Base-by-base conservation (phyloP, 2,888 invertebrate genomes). In the Dilophus febrilis region DNA sequence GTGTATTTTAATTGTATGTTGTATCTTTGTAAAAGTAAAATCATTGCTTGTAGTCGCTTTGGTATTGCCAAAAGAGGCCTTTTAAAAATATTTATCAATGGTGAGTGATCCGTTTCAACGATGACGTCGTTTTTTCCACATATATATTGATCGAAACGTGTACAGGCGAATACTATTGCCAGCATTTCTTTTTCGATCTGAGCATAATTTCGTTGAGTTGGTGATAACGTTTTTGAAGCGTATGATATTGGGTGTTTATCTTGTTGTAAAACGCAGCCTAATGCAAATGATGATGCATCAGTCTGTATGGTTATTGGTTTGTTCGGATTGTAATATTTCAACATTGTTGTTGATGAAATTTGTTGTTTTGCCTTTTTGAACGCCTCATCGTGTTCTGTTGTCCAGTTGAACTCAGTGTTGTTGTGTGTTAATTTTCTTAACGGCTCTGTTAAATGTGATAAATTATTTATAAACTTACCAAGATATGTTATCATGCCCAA, bases 401-500 rank as follows among this genome's bases (percentile, higher is more conserved):
- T 33, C 52, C 50, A 53, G 3, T 27, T 13, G 39, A 42, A 53
- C 10, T 34, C 35, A 16, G 34, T 33, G 17, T 49, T 36, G 34
- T 48, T 47, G 38, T 48, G 44, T 18, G 48, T 38, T 13, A 53
- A 40, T 16, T 47, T 35, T 37, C 50, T 38, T 22, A 51, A 27
- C 7, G 45, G 42, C 31, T 38, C 41, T 18, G 47, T 40, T 36
- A 44, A 30, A 11, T 44, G 27, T 26, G 50, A 40, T 6, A 47
- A 31, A 37, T 51, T 49, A 6, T 49, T 50, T 32, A 55, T 48
- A 44, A 50, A 53, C 43, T 46, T 49, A 2, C 47, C 28, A 14
- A 53, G 30, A 40, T 54, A 53, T 6, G 44, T 51, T 16, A 49
- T 39, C 33, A 48, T 43, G 3, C 53, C 53, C 30, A 53, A 39